phyloP scores from a whole-genome alignment of 2,888 invertebrate species.

The Eugnorisma glareosa region DNA sequence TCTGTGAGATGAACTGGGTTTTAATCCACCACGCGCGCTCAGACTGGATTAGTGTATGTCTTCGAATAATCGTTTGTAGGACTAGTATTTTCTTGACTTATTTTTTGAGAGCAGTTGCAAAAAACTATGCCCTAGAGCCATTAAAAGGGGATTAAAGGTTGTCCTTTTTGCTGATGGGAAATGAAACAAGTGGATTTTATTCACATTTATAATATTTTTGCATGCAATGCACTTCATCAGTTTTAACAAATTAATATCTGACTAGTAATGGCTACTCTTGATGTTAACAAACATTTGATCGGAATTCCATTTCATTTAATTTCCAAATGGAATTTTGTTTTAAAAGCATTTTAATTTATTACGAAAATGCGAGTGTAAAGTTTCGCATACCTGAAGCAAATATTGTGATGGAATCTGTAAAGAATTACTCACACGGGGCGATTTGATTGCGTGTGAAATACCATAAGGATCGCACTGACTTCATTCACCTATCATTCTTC shows the following conservation, averaged over 20 bases:
- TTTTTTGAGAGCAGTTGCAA: background rate
- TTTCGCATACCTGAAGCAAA: background rate
- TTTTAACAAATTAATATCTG: background rate
- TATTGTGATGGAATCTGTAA: background rate
- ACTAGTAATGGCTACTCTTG: background rate
- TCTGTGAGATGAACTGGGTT: too few relatives aligned
- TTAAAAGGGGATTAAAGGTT: background rate
- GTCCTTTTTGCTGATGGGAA: background rate
- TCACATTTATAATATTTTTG: background rate
- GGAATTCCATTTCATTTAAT: background rate
- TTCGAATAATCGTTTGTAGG: too few relatives aligned
- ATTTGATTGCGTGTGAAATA: background rate
- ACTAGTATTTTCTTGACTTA: too few relatives aligned
- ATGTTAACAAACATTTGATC: background rate
- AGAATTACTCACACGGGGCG: background rate
- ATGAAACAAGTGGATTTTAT: background rate
- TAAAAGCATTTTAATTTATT: slow-evolving; percentile 1
- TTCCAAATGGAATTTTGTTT: slow-evolving; percentile 5
- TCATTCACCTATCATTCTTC: too few relatives aligned
- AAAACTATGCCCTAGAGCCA: background rate
- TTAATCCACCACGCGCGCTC: too few relatives aligned
- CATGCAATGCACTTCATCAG: background rate
- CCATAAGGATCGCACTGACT: background rate
- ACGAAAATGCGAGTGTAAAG: background rate
- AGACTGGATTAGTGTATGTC: too few relatives aligned